These are phyloP conservation scores for Epinotia bilunana DNA, from an alignment of 2,888 invertebrate genomes.

Conservation along the genomic window DNA sequence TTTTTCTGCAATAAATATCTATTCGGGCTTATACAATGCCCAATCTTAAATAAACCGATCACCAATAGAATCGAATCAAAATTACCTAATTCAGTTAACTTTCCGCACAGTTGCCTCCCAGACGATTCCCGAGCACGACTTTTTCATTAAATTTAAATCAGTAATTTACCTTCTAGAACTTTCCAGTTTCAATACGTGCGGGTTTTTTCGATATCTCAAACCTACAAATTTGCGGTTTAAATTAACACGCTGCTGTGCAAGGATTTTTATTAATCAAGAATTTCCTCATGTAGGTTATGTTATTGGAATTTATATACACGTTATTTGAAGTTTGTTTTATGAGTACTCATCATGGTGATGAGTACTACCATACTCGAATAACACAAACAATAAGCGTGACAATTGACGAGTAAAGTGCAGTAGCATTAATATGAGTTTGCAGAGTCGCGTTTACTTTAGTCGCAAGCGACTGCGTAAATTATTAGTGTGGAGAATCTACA, in stretches of 20 bases:
- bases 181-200: constrained; percentile 26
- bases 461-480: no score
- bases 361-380: no score
- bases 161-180: constrained; percentile 33
- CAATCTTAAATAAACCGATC: constrained; percentile 19
- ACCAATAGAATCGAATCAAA: constrained; percentile 28
- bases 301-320: no score
- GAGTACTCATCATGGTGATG: no score
- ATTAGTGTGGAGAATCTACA: no score
- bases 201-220: constrained; percentile 6
- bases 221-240: neutral
- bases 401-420: no score
- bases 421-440: no score
- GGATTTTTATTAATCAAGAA: neutral
- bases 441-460: no score
- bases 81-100: constrained; percentile 42
- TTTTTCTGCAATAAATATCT: neutral
- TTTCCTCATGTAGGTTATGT: no score
- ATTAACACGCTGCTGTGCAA: neutral
- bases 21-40: neutral
- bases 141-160: constrained; percentile 44
- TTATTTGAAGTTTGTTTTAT: no score
- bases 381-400: no score
- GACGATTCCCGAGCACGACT: constrained; percentile 26
- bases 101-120: constrained; percentile 31